A percentile compares a stretch with the other conserved stretches of the same genome.
Evolutionary conservation across 2,797 vertebrate species (phyloP).

Genomic region (Nyctibius grandis): DNA sequence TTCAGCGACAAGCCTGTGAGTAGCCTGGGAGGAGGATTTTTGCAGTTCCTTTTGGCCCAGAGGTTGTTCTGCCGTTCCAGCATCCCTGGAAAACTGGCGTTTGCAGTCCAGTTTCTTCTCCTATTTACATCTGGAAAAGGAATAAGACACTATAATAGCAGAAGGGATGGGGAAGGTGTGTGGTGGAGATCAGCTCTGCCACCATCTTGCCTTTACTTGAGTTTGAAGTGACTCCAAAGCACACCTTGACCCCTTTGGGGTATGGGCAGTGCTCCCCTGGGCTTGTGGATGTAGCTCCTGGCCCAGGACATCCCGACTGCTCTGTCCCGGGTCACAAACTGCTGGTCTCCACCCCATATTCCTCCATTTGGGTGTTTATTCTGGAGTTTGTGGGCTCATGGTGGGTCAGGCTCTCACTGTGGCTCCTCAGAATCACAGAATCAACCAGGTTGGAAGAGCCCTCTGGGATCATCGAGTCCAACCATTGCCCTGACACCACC

Average conservation of each 20-base stretch:
- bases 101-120: neutral
- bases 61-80: neutral
- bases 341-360: neutral
- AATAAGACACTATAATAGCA: fast-evolving
- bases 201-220: neutral
- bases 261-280: fast-evolving
- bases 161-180: neutral
- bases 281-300: neutral
- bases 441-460: too few species aligned
- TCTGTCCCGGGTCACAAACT: fast-evolving
- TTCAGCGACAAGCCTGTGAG: constrained; percentile 97
- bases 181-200: neutral
- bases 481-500: too few species aligned
- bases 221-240: neutral
- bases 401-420: neutral
- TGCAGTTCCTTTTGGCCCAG: neutral
- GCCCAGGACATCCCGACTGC: fast-evolving
- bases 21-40: neutral
- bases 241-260: neutral
- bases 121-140: neutral
- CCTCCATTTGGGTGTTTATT: neutral
- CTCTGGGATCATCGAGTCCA: too few species aligned
- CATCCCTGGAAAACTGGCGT: fast-evolving
- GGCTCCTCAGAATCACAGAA: too few species aligned
- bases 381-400: neutral